Evolutionary conservation across 1,140 invertebrate genomes (phyloP), one percentile per base, ranked within the genome.

Genomic region (Diachasmimorpha longicaudata): DNA sequence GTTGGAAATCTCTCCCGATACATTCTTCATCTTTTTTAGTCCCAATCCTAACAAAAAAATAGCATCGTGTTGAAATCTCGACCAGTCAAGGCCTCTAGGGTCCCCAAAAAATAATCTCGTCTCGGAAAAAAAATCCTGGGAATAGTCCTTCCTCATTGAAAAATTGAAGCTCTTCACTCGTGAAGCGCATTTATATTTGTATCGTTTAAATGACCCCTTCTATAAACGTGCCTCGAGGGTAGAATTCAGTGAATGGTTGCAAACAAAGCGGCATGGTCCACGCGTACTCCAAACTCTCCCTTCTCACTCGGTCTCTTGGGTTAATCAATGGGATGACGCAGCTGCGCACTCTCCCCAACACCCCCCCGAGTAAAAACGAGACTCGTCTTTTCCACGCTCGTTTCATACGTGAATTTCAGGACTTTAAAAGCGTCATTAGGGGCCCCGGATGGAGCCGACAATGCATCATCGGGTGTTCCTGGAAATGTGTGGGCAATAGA

Each of bases 201-300:
- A 52, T 52, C 48, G 48, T 52, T 52, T 52, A 52, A 52, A 52
- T 52, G 48, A 52, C 48, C 48, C 48, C 48, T 52, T 19, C n/a
- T 16, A 16, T 52, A 52, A 48, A 23, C 44, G 37, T 70, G 37
- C 19, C 23, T 52, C 5, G 44, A 55, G 44, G 46, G 70, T 72
- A 52, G 52, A 72, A 36, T 21, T 46, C 67, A 42, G 42, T 52
- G 70, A 72, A 46, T 55, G 42, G 70, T 72, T 72, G 70, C 70
- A 72, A 72, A 72, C 70, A 72, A 72, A 72, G 70, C 70, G 1
- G 42, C 70, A 52, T 72, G 70, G 70, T 72, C 48, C 48, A 19
- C 48, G 48, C 48, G 48, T 52, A 52, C 48, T 52, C 48, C 48
- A 52, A 52, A n/a, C 31, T 31, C 44, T 46, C 44, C 44, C 44